Evolutionary conservation across 2,888 invertebrate species (phyloP).

Genomic region (Xestia rhomboidea): DNA sequence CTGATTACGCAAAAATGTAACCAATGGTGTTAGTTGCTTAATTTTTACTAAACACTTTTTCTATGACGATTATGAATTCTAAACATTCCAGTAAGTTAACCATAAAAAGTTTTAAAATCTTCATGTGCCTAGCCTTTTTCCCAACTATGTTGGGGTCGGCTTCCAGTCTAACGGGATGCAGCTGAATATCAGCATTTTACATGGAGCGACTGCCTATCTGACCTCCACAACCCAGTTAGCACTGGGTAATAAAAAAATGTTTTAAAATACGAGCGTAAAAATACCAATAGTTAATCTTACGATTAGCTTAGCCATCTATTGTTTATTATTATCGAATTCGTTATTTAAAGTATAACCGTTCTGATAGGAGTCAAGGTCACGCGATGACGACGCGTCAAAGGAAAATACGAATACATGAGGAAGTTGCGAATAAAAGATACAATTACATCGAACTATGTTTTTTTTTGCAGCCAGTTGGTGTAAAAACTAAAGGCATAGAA

Average conservation of each 20-base stretch:
- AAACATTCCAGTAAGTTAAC: neutral
- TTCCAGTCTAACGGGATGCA: too few species aligned
- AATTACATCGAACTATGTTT: conserved; percentile 27
- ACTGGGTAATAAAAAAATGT: too few species aligned
- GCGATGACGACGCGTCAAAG: conserved; percentile 7
- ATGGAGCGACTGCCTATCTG: too few species aligned
- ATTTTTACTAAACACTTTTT: neutral
- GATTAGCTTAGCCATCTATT: conserved; percentile 18
- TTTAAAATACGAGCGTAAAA: neutral
- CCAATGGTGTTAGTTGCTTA: neutral
- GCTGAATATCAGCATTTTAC: too few species aligned
- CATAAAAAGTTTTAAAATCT: too few species aligned
- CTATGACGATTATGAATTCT: neutral
- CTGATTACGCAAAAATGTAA: too few species aligned
- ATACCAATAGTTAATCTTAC: neutral
- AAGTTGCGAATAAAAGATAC: conserved; percentile 42
- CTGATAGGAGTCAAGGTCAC: conserved; percentile 46
- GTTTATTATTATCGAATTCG: conserved; percentile 20
- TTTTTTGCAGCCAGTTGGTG: conserved; percentile 17
- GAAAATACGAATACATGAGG: conserved; percentile 32
- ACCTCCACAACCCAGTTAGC: too few species aligned
- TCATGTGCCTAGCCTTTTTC: too few species aligned
- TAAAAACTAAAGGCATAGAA: conserved; percentile 33
- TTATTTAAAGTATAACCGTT: neutral
- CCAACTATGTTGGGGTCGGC: too few species aligned